Conservation (phyloP, 2,797 vertebrate species). For the Sebastes jordani region DNA sequence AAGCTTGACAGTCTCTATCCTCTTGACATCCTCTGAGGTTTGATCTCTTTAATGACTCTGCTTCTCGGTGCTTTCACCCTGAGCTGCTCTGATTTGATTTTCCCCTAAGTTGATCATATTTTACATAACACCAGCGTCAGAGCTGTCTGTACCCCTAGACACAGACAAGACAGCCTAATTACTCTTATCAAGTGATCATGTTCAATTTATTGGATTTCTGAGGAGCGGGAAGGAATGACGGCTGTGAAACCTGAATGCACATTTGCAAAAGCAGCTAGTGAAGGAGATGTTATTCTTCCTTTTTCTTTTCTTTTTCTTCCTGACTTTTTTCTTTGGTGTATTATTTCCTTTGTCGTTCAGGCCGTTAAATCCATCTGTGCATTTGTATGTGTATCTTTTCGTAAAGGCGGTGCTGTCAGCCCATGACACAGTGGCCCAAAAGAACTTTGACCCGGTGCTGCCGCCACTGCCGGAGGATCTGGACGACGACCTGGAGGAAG, state of each 20-base stretch:
- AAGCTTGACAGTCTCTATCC: neutral
- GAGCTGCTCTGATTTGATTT: conserved; percentile 25
- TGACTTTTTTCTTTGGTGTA: neutral
- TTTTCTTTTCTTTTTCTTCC: neutral
- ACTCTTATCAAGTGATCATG: conserved; percentile 47
- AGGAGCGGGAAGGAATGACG: neutral
- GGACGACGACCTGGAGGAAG: conserved; percentile 91
- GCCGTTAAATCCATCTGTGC: neutral
- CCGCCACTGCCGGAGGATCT: conserved; percentile 90
- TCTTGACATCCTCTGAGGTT: neutral
- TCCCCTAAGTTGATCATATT: conserved; percentile 16
- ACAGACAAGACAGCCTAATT: conserved; percentile 34
- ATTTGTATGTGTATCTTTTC: neutral
- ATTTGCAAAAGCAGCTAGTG: neutral
- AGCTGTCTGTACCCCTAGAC: conserved; percentile 9
- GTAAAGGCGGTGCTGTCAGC: conserved; percentile 90
- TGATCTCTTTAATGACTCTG: conserved; percentile 1
- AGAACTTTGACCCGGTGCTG: conserved; percentile 93
- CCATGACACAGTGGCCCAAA: conserved; percentile 94
- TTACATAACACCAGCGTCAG: conserved; percentile 17
- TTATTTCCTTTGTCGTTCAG: neutral
- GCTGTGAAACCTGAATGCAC: neutral
- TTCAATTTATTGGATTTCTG: conserved; percentile 29
- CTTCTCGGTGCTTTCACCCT: neutral
- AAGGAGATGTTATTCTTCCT: neutral